Evolutionary conservation across 2,797 vertebrate species (phyloP), one percentile per base, ranked within the genome.

Genomic region (Malacoraja senta): DNA sequence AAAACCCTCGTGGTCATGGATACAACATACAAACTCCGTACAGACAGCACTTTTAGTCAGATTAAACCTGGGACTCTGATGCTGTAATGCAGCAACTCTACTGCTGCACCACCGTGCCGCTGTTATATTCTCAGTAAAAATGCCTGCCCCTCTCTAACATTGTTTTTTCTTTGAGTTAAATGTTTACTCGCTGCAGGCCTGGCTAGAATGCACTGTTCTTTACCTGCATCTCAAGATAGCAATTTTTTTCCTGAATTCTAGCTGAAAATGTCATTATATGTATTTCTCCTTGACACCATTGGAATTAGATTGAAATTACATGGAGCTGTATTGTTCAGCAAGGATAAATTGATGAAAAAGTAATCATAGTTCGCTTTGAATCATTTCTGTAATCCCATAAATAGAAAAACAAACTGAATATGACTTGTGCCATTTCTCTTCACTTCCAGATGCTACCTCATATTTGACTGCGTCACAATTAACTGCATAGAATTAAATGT

Each of bases 301-400:
- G 72, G 35, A 92, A 92, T 92, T 76, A 76, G 90, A 92, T 92
- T 92, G 38, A 76, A 92, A 44, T 76, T 72, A 92, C 71, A 92
- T 24, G 26, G 71, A n/a, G 38, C 38, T 72, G 71, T 53, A 92
- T 92, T 74, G 90, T 58, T 53, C 72, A 29, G 24, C 90, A 92
- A 53, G 53, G 90, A 92, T 92, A 92, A 88, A 68, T 35, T 35
- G 84, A n/a, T 58, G 72, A 76, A 92, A 72, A 92, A 29, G 68
- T 44, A 76, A 92, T 92, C 71, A 76, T 71, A 92, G 24, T 76
- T 74, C 35, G 8, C 90, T 24, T 35, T 92, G 15, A 8, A 68
- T 68, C n/a, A 32, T 88, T 88, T 88, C 32, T 68, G 63, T 68
- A 68, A 68, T 7, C 63, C 84, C n/a, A 61, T 88, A 88, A 68